Conservation (phyloP, 2,797 vertebrate genomes). For the Eulemur mongoz region DNA sequence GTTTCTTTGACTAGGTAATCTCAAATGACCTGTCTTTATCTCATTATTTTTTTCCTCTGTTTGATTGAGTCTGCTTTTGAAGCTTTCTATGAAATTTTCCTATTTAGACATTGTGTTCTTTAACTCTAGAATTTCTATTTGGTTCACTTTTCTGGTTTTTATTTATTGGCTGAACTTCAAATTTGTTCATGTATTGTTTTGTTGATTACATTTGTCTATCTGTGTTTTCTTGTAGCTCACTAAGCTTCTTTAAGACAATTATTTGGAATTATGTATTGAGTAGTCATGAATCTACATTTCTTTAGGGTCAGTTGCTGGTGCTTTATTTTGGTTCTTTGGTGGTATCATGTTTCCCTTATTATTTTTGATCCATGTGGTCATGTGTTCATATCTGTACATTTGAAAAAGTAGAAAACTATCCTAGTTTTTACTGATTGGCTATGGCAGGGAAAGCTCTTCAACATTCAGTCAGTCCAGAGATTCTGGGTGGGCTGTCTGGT, state of each 20-base stretch:
- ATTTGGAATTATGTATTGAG: not conserved
- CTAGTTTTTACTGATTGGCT: not conserved
- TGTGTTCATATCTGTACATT: not conserved
- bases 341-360: not conserved
- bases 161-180: not conserved
- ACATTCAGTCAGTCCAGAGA: not conserved
- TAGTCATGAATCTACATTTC: not conserved
- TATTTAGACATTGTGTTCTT: not conserved
- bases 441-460: not conserved
- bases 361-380: not conserved
- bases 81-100: not conserved
- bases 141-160: not conserved
- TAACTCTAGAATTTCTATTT: not conserved
- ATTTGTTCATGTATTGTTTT: not conserved
- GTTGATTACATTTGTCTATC: not conserved
- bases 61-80: not conserved
- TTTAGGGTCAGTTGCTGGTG: not conserved
- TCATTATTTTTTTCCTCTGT: not conserved
- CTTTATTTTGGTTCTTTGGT: not conserved
- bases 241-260: not conserved
- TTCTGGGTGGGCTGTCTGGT: not conserved
- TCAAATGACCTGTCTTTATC: not conserved
- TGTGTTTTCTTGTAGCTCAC: not conserved
- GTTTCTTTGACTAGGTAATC: not conserved
- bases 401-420: not conserved